Evolutionary conservation across 2,888 invertebrate genomes (phyloP), one percentile per base, ranked within the genome.

Genomic region (Philonicus albiceps): DNA sequence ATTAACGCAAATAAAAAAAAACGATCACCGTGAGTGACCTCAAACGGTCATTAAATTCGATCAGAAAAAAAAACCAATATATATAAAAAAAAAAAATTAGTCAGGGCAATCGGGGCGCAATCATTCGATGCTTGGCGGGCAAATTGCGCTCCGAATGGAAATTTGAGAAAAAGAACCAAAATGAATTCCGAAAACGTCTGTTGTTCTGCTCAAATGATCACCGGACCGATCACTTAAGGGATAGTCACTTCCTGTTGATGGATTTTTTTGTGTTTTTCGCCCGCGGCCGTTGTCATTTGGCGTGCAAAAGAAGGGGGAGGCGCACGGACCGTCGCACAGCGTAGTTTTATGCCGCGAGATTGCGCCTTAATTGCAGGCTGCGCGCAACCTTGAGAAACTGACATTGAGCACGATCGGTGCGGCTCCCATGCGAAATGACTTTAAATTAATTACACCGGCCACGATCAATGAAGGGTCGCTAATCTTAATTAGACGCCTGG

Each of bases 211-310:
- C 83, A 87, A 88, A 88, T 88, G 86, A 85, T 87, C 84, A 88
- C 64, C 85, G 85, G 80, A 64, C 43, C 55, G 55, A 78, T 86
- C 78, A 72, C 75, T 86, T 78, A 80, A 88, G 87, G 88, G 88
- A 87, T 85, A 76, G 88, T 88, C 88, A 88, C 81, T 88, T 88
- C 88, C 88, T 88, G 88, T 86, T 86, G 86, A 53, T n/a, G 53
- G 76, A 40, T 78, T 72, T 73, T 43, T 80, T 80, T n/a, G n/a
- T n/a, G n/a, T n/a, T 43, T 84, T 43, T 84, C 84, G 84, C 40
- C 73, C 30, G 84, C 73, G 73, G 40, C 64, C 43, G 73, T 84
- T 55, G 81, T 81, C 53, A 55, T 81, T 55, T 81, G 22, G 55
- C 43, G 80, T 6, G 11, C 49, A 49, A 49, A 64, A 64, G 22